Evolutionary conservation across 2,797 vertebrate species (phyloP).

Genomic region (Acanthis flammea): DNA sequence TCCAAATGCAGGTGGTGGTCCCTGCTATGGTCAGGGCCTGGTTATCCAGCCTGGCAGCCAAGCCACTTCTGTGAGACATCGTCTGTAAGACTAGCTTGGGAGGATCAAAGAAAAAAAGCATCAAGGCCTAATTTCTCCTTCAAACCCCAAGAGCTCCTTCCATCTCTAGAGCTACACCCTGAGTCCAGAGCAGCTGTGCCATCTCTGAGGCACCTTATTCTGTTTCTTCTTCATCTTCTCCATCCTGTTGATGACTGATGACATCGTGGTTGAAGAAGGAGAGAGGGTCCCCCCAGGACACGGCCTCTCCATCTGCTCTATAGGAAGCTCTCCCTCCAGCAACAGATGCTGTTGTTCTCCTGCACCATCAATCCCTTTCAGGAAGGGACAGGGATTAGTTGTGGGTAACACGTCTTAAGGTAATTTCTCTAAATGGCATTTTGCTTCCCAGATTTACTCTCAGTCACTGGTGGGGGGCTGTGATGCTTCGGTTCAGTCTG

Average conservation of each 20-base stretch:
- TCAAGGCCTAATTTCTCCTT: neutral
- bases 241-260: fast-evolving
- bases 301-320: fast-evolving
- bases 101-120: neutral
- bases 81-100: neutral
- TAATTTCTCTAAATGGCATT: slow-evolving; percentile 10
- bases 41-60: neutral
- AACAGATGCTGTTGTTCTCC: slow-evolving; percentile 26
- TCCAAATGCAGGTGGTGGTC: neutral
- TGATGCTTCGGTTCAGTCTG: neutral
- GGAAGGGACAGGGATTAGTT: neutral
- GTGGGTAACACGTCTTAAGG: neutral
- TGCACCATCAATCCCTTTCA: neutral
- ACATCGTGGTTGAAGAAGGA: neutral
- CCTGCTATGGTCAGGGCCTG: neutral
- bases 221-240: neutral
- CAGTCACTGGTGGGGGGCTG: fast-evolving
- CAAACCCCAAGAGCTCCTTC: neutral
- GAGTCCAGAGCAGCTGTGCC: fast-evolving
- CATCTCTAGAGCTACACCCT: fast-evolving
- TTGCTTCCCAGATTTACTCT: neutral
- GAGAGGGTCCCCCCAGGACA: neutral
- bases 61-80: neutral
- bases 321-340: neutral
- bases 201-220: neutral